Evolutionary conservation across 2,888 invertebrate genomes (phyloP).

Genomic region (Macrosiphum euphorbiae): DNA sequence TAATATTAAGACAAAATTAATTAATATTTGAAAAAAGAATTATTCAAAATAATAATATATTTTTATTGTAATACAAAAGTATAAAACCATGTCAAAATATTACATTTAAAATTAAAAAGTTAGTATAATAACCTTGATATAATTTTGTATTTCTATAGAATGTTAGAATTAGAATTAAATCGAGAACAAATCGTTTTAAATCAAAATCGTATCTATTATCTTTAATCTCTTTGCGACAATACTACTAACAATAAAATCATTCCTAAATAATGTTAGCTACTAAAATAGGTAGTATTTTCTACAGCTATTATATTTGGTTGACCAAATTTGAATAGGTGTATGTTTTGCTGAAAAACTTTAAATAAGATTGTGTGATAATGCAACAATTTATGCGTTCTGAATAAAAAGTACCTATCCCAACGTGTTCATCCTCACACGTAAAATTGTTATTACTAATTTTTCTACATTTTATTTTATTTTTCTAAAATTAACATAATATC

Average conservation of each 20-base stretch:
- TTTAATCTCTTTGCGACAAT: not conserved
- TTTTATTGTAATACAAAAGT: not conserved
- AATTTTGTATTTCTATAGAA: not conserved
- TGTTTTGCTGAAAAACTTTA: not conserved
- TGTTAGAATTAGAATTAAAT: not conserved
- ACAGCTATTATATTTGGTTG: not conserved
- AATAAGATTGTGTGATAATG: not conserved
- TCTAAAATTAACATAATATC: not conserved
- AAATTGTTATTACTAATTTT: not conserved
- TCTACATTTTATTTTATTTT: not conserved
- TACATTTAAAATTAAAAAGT: not conserved
- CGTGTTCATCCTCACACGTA: not conserved
- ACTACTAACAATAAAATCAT: not conserved
- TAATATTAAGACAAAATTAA: not conserved
- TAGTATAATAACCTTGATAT: not conserved
- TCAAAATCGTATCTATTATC: not conserved
- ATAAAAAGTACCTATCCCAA: not conserved
- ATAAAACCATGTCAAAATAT: not conserved
- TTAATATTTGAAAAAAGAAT: not conserved
- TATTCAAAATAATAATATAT: not conserved
- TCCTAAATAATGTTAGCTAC: not conserved
- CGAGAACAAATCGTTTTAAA: not conserved
- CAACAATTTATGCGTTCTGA: not conserved
- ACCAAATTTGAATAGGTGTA: not conserved
- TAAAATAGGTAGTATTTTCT: constrained; percentile 8